These are phyloP conservation scores for Erynnis tages DNA, from an alignment of 2,888 invertebrate genomes.

Conservation along the genomic window DNA sequence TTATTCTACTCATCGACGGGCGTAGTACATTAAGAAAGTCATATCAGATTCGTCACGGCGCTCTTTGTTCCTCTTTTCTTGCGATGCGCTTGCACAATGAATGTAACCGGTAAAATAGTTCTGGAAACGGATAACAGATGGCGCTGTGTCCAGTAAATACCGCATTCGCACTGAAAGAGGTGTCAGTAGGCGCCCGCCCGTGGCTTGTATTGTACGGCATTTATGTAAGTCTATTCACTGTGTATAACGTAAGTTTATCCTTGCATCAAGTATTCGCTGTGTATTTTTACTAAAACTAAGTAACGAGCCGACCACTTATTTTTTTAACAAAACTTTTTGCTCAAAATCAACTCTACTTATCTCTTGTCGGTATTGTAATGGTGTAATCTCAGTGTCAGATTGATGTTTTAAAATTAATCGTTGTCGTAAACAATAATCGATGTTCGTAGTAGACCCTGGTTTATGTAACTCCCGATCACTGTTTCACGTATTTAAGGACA, in stretches of 20 bases:
- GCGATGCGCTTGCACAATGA: conserved; percentile 33
- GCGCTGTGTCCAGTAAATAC: conserved; percentile 26
- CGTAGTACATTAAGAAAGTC: conserved; percentile 72
- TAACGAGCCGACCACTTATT: conserved; percentile 70
- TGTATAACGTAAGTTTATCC: conserved; percentile 76
- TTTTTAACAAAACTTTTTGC: conserved; percentile 77
- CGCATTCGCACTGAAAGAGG: conserved; percentile 45
- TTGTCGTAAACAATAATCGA: conserved; percentile 52
- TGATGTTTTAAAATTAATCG: conserved; percentile 42
- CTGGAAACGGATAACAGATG: conserved; percentile 30
- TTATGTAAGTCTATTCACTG: conserved; percentile 74
- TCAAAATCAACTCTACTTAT: conserved; percentile 63
- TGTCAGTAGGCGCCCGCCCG: conserved; percentile 62
- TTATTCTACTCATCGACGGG: conserved; percentile 76
- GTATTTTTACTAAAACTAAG: conserved; percentile 66
- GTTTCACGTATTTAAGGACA: conserved; percentile 70
- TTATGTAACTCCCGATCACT: conserved; percentile 64
- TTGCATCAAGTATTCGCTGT: conserved; percentile 71
- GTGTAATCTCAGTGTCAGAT: conserved; percentile 45
- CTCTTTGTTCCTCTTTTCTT: conserved; percentile 47
- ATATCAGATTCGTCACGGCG: conserved; percentile 75
- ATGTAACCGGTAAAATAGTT: neutral
- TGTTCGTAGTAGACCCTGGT: conserved; percentile 64
- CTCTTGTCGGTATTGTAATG: conserved; percentile 54
- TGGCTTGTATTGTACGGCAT: conserved; percentile 75